phyloP scores from a whole-genome alignment of 2,888 invertebrate genomes.

The Augiades crinisus region DNA sequence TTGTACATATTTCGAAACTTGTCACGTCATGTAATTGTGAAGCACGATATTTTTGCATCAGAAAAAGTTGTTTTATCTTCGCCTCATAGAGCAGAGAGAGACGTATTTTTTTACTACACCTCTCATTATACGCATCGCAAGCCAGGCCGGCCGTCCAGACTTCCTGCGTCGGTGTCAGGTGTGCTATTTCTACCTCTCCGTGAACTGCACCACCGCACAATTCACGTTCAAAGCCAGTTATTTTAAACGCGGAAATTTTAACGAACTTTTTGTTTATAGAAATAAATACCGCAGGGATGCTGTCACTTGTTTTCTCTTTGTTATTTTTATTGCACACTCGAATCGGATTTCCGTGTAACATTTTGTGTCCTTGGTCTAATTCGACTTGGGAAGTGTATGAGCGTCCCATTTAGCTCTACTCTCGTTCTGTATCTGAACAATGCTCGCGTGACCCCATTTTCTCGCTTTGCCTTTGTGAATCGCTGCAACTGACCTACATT shows the following conservation, averaged over 20 bases:
- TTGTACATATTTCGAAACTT: conserved; percentile 12
- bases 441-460: conserved; percentile 61
- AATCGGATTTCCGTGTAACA: conserved; percentile 9
- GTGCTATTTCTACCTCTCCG: conserved; percentile 70
- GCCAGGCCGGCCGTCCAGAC: conserved; percentile 55
- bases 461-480: conserved; percentile 47
- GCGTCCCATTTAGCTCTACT: conserved; percentile 51
- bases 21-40: conserved; percentile 2
- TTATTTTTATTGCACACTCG: conserved; percentile 10
- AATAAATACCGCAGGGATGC: conserved; percentile 30
- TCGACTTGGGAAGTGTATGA: conserved; percentile 46
- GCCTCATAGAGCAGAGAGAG: conserved; percentile 19
- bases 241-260: conserved; percentile 51
- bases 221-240: conserved; percentile 73
- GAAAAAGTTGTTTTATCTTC: conserved; percentile 22
- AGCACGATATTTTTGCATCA: background rate
- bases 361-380: conserved; percentile 40
- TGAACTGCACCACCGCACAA: conserved; percentile 56
- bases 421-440: conserved; percentile 52
- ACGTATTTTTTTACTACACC: conserved; percentile 12
- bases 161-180: conserved; percentile 68
- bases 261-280: conserved; percentile 38
- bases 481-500: conserved; percentile 56
- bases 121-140: conserved; percentile 41
- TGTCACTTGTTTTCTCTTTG: conserved; percentile 29